phyloP scores from a whole-genome alignment of 2,797 vertebrate species.

The Podarcis lilfordi region DNA sequence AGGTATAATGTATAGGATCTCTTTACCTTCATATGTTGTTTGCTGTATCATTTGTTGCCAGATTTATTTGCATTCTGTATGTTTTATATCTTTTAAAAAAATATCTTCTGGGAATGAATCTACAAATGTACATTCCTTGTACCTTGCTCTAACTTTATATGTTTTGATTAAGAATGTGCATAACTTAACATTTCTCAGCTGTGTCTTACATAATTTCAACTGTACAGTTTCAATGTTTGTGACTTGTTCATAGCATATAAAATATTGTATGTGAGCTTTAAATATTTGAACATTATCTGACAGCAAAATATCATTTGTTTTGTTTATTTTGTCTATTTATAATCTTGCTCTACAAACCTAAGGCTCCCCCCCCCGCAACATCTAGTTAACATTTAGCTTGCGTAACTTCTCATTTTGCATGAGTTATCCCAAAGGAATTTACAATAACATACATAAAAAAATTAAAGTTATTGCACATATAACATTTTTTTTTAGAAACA shows the following conservation, averaged over 20 bases:
- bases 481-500: too few relatives aligned
- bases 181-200: conserved; percentile 54
- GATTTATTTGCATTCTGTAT: conserved; percentile 59
- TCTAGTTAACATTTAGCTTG: neutral
- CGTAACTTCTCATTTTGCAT: too few relatives aligned
- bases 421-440: too few relatives aligned
- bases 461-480: too few relatives aligned
- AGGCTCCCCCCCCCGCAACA: neutral
- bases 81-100: conserved; percentile 46
- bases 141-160: conserved; percentile 68
- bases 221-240: conserved; percentile 47
- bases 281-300: conserved; percentile 11
- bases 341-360: neutral
- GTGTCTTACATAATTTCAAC: conserved; percentile 55
- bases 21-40: conserved; percentile 59
- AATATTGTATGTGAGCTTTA: conserved; percentile 19
- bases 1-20: conserved; percentile 50
- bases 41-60: conserved; percentile 68
- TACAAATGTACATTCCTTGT: conserved; percentile 61
- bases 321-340: neutral
- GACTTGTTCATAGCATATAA: conserved; percentile 30
- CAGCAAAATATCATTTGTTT: neutral
- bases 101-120: conserved; percentile 73
- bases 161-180: conserved; percentile 75
- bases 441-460: too few relatives aligned